Evolutionary conservation across 2,797 vertebrate genomes (phyloP).

Genomic region (Brachyrhaphis roseni): DNA sequence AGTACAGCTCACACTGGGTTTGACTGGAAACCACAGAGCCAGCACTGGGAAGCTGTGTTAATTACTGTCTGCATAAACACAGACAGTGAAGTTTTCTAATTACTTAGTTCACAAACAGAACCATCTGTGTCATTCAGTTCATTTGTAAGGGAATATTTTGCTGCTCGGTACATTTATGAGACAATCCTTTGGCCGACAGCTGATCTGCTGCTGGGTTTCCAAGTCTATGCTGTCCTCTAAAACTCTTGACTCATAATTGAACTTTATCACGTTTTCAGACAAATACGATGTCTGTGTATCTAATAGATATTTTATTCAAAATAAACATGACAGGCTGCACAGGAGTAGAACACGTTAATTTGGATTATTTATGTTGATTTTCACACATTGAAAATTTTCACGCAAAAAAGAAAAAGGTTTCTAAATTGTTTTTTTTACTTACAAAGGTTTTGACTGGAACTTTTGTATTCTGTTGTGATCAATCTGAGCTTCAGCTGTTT

Average conservation of each 20-base stretch:
- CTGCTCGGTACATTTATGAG: not conserved
- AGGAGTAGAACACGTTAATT: fast-evolving
- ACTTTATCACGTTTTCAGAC: too few relatives aligned
- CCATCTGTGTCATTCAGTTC: conserved; percentile 2
- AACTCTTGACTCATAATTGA: too few relatives aligned
- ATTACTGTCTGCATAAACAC: conserved; percentile 24
- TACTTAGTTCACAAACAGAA: conserved; percentile 3
- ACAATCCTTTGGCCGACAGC: not conserved
- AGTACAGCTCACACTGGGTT: conserved; percentile 22
- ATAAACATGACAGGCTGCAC: too few relatives aligned
- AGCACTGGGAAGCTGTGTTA: conserved; percentile 4
- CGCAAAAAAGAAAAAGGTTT: too few relatives aligned
- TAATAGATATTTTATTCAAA: too few relatives aligned
- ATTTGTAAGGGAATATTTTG: conserved; percentile 5
- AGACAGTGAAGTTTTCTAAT: conserved; percentile 17
- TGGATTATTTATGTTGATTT: too few relatives aligned
- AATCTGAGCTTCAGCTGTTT: not conserved
- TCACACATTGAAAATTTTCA: too few relatives aligned
- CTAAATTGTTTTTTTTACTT: too few relatives aligned
- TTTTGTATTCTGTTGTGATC: not conserved
- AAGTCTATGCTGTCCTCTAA: not conserved
- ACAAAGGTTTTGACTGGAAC: too few relatives aligned
- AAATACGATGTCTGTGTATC: too few relatives aligned
- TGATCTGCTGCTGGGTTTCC: not conserved
- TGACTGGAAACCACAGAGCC: conserved; percentile 17